Evolutionary conservation across 2,888 invertebrate species (phyloP).

Genomic region (Platerodrilus igneus): DNA sequence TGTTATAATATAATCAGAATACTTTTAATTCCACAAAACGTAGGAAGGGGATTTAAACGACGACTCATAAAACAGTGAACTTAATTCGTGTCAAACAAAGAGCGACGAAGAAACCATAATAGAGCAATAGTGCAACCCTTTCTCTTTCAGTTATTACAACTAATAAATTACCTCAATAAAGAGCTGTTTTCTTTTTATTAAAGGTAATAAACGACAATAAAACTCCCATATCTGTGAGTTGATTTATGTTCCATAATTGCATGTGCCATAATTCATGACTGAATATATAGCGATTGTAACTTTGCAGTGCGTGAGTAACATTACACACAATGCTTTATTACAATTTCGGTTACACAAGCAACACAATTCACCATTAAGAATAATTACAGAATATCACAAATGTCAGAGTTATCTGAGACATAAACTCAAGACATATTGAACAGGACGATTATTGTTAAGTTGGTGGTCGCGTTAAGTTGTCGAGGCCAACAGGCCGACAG

Average conservation of each 20-base stretch:
- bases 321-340: slow-evolving; percentile 37
- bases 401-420: too few relatives aligned
- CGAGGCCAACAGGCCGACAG: slow-evolving; percentile 39
- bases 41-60: too few relatives aligned
- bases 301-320: slow-evolving; percentile 39
- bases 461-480: slow-evolving; percentile 27
- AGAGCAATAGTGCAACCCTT: too few relatives aligned
- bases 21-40: too few relatives aligned
- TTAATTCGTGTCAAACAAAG: too few relatives aligned
- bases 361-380: too few relatives aligned
- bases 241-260: slow-evolving; percentile 45
- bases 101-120: too few relatives aligned
- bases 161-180: too few relatives aligned
- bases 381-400: too few relatives aligned
- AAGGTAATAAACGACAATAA: slow-evolving; percentile 40
- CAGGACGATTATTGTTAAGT: slow-evolving; percentile 24
- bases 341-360: slow-evolving; percentile 36
- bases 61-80: too few relatives aligned
- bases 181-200: slow-evolving; percentile 16
- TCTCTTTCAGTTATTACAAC: too few relatives aligned
- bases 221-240: slow-evolving; percentile 41
- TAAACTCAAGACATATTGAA: slow-evolving; percentile 19
- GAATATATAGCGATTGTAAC: slow-evolving; percentile 37
- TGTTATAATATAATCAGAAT: too few relatives aligned
- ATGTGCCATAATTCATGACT: slow-evolving; percentile 41